Conservation (phyloP, 2,797 vertebrate genomes). For the Halcyon badia region DNA sequence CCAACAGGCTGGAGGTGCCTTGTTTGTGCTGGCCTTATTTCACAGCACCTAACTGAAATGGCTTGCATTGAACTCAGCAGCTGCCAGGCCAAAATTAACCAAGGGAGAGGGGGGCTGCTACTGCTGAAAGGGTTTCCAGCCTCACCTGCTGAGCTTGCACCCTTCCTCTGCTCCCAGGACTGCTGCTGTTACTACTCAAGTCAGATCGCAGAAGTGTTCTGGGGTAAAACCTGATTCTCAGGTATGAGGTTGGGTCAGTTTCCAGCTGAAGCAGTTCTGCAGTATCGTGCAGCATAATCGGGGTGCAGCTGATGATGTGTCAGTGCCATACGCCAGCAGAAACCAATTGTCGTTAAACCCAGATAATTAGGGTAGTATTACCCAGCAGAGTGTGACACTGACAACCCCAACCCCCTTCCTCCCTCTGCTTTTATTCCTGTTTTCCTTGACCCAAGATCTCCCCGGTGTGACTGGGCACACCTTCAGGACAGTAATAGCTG, state of each 20-base stretch:
- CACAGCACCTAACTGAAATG: background rate
- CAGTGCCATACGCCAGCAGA: background rate
- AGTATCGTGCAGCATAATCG: fast-evolving
- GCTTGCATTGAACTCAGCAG: background rate
- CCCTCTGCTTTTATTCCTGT: background rate
- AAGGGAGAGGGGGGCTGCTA: background rate
- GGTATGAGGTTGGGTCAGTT: background rate
- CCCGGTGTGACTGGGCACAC: fast-evolving
- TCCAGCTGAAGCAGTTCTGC: background rate
- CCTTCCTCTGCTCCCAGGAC: background rate
- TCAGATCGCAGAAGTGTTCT: background rate
- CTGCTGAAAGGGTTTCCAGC: background rate
- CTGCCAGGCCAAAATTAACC: background rate
- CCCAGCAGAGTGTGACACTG: background rate
- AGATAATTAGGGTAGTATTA: background rate
- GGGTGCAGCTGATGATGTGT: background rate
- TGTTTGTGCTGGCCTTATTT: background rate
- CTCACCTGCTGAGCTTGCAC: background rate
- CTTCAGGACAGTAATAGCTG: background rate
- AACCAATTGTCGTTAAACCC: background rate
- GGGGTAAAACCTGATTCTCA: background rate
- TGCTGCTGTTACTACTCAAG: fast-evolving
- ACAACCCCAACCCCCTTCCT: fast-evolving
- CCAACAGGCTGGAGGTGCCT: background rate
- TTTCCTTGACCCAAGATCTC: background rate